Evolutionary conservation across 2,113 vertebrate genomes (phyloP).

Genomic region (Okapia johnstoni): DNA sequence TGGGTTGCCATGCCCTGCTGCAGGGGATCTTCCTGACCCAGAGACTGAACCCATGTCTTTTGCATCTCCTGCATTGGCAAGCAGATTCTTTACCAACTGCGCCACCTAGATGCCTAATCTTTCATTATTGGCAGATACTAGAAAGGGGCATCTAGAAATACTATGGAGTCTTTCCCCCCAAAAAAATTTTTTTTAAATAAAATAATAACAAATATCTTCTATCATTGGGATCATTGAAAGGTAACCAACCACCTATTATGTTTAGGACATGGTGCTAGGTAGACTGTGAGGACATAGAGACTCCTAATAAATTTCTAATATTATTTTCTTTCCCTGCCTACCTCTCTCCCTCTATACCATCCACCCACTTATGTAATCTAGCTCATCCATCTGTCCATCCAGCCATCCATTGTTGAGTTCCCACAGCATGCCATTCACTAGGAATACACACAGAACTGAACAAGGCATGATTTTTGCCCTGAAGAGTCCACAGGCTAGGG

Average conservation of each 20-base stretch:
- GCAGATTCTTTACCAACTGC: background rate
- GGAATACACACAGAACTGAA: background rate
- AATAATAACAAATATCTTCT: background rate
- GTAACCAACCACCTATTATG: background rate
- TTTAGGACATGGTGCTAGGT: background rate
- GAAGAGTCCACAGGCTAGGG: background rate
- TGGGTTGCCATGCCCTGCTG: background rate
- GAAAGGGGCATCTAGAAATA: background rate
- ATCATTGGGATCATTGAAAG: background rate
- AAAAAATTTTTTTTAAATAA: background rate
- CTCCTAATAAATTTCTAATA: background rate
- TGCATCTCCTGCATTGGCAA: background rate
- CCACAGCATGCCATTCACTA: background rate
- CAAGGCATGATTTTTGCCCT: background rate
- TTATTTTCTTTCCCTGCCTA: background rate
- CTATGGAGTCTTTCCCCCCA: background rate
- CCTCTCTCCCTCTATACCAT: background rate
- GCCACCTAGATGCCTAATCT: background rate
- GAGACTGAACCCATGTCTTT: background rate
- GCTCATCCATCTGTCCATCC: too few species aligned
- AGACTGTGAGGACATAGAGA: background rate
- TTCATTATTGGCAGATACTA: background rate
- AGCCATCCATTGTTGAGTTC: background rate
- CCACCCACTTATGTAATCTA: accelerated
- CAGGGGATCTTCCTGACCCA: background rate